Percentiles rank a stretch among this genome's conserved stretches.
These are phyloP conservation scores for Pantherophis vulpinus DNA, from an alignment of 2,797 vertebrate species.

Conservation along the genomic window DNA sequence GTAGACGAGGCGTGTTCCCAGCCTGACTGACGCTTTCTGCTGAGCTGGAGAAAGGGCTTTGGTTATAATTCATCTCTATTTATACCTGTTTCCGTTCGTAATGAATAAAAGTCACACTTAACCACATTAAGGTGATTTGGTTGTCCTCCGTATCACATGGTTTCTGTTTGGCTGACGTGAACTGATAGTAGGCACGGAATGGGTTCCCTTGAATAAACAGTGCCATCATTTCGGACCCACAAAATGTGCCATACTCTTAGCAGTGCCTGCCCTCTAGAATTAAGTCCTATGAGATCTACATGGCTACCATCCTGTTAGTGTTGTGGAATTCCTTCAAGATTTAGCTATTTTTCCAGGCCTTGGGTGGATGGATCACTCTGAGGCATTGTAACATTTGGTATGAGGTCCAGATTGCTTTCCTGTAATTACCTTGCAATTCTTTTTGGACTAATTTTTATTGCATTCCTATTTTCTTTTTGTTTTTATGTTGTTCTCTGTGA, in stretches of 20 bases:
- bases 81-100: background rate
- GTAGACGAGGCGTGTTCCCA: too few species aligned
- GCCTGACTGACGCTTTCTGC: too few species aligned
- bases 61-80: conserved; percentile 1
- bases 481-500: background rate
- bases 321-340: background rate
- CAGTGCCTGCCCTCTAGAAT: background rate
- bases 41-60: too few species aligned
- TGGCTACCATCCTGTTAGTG: background rate
- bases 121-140: background rate
- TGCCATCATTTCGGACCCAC: background rate
- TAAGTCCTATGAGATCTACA: background rate
- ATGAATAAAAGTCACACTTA: conserved; percentile 15
- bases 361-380: background rate
- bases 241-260: background rate
- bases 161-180: background rate
- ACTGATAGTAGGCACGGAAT: background rate
- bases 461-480: background rate
- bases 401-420: background rate
- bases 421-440: background rate
- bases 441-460: background rate
- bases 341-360: background rate
- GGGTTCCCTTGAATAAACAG: background rate
- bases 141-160: background rate
- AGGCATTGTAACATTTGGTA: background rate